Base-by-base conservation (phyloP, 1,140 invertebrate species). In the Thereuonema tuberculata region DNA sequence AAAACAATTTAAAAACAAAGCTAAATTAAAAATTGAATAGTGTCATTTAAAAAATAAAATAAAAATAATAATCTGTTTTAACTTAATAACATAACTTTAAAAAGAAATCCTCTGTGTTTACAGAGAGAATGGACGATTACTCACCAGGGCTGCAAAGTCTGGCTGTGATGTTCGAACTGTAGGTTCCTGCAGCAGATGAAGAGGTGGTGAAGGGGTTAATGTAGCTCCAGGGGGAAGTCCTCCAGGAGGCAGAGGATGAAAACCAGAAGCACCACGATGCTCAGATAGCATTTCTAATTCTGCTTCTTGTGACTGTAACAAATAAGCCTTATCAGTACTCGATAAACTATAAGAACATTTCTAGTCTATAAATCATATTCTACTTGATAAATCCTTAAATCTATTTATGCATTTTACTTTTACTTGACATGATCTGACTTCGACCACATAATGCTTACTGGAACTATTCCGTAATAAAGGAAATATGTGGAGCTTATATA, bases 161-260 rank as follows among this genome's bases (percentile, higher is more conserved):
- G 71, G 71, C 31, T 69, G 69, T 48, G 67, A 56, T 17, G 70
- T 66, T 56, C 73, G 71, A 14, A 72, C 67, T 27, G 66, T 61
- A 3, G 71, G 69, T 47, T 74, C 71, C 53, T 74, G 72, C 17
- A 73, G 66, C 27, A 74, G 56, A 64, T 37, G 62, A 60, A 47
- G 61, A 28, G 62, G 57, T 63, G 65, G 60, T 55, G 62, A 55
- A 49, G 28, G 54, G 55, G 58, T n/a, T 46, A 64, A 49, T 24
- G 62, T 25, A n/a, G 62, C 52, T 24, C 50, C 50, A n/a, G 52
- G 25, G n/a, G 56, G 26, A 2, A 54, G 12, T 20, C 37, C 9
- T 26, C 31, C 43, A 21, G 37, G 49, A 26, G 27, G 43, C 21
- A 31, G 57, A 24, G 61, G 37, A 26, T 62, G 63, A 28, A 65